Conservation (phyloP, 2,113 vertebrate species). For the Pogonocichla stellata region DNA sequence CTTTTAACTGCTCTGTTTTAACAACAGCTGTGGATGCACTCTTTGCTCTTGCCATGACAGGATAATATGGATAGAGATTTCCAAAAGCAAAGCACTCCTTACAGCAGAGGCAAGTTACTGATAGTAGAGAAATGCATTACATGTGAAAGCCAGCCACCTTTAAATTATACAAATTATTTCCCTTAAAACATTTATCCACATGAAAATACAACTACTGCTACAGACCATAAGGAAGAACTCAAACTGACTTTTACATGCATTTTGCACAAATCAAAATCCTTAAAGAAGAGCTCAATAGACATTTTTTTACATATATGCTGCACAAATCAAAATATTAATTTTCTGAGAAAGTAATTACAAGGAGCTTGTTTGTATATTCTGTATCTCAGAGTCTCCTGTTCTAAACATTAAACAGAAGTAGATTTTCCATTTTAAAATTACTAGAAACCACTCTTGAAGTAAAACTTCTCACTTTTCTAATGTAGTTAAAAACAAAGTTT, state of each 20-base stretch:
- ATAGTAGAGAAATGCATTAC: not conserved
- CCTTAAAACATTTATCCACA: not conserved
- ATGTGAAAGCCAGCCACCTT: not conserved
- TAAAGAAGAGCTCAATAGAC: not conserved
- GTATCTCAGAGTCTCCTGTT: not conserved
- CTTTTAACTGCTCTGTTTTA: not conserved
- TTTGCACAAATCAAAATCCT: not conserved
- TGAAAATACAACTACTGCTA: not conserved
- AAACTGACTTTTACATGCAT: not conserved
- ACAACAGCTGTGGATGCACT: not conserved
- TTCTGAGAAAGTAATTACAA: not conserved
- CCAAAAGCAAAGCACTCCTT: slow-evolving; percentile 5
- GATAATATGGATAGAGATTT: not conserved
- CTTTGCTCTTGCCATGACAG: not conserved
- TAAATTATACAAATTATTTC: not conserved
- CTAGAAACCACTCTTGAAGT: not conserved
- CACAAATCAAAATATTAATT: not conserved
- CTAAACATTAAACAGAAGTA: not conserved
- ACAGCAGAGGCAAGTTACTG: not conserved
- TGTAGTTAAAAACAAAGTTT: not conserved
- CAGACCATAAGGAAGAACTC: not conserved
- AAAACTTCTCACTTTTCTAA: not conserved
- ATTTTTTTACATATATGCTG: not conserved
- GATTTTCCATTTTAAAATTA: not conserved
- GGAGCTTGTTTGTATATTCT: not conserved